phyloP scores from a whole-genome alignment of 2,888 invertebrate species.

The Troides helena region DNA sequence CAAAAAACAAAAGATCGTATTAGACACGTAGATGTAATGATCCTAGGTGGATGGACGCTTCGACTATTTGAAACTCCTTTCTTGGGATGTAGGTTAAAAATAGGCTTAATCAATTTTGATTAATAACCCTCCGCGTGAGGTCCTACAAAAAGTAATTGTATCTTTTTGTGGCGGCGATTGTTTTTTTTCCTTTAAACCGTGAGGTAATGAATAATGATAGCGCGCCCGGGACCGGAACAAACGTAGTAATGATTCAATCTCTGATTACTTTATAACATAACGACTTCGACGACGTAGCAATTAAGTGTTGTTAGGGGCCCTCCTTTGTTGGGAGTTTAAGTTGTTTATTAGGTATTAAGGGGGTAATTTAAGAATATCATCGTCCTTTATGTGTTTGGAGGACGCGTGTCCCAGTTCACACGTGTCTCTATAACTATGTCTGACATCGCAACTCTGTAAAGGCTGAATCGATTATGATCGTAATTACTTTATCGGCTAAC shows the following conservation, averaged over 20 bases:
- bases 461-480: no score
- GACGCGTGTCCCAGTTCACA: no score
- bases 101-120: conserved; percentile 6
- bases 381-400: no score
- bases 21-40: no score
- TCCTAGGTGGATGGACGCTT: no score
- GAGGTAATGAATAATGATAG: conserved; percentile 4
- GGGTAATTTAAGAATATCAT: no score
- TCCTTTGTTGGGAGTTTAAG: background rate
- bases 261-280: conserved; percentile 16
- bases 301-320: background rate
- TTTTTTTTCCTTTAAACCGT: conserved; percentile 4
- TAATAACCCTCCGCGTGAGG: conserved; percentile 4
- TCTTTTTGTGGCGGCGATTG: conserved; percentile 3
- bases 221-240: conserved; percentile 8
- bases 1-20: no score
- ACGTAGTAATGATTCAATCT: conserved; percentile 19
- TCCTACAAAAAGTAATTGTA: conserved; percentile 11
- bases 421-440: no score
- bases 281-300: background rate
- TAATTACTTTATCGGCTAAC: no score
- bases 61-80: no score
- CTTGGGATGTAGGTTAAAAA: background rate
- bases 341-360: no score
- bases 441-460: no score